Conservation (phyloP, 2,888 invertebrate genomes). For the Phorcus lineatus region DNA sequence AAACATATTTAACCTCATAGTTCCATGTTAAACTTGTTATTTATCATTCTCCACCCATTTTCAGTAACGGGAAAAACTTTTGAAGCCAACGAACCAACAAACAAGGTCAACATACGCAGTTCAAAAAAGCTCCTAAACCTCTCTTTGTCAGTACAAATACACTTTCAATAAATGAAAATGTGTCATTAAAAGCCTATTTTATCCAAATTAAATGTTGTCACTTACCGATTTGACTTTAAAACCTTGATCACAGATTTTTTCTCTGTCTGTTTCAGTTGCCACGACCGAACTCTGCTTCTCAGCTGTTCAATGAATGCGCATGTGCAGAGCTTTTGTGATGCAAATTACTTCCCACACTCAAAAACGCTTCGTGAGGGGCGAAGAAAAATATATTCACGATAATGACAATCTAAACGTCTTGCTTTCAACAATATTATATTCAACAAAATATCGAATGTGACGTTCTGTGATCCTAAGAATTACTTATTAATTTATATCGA, state of each 20-base stretch:
- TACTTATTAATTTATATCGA: no score
- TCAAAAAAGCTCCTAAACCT: slow-evolving; percentile 1
- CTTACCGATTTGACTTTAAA: slow-evolving; percentile 9
- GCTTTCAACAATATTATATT: no score
- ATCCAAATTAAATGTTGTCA: slow-evolving; percentile 9
- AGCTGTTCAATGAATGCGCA: slow-evolving; percentile 61
- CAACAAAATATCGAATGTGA: no score
- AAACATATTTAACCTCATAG: background rate
- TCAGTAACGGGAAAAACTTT: slow-evolving; percentile 11
- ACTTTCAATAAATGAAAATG: slow-evolving; percentile 19
- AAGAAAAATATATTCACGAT: no score
- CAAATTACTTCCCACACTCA: slow-evolving; percentile 40
- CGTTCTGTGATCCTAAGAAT: no score
- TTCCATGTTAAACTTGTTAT: background rate
- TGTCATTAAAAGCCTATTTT: background rate
- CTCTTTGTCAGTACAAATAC: background rate
- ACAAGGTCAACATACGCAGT: slow-evolving; percentile 24
- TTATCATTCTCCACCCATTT: background rate
- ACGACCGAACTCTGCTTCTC: slow-evolving; percentile 25
- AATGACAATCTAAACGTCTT: no score
- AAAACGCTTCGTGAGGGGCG: no score
- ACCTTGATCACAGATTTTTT: slow-evolving; percentile 18
- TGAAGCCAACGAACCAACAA: slow-evolving; percentile 11
- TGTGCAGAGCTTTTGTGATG: slow-evolving; percentile 58
- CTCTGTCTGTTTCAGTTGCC: slow-evolving; percentile 12